Evolutionary conservation across 2,113 vertebrate genomes (phyloP), one percentile per base, ranked within the genome.

Genomic region (Mola mola): DNA sequence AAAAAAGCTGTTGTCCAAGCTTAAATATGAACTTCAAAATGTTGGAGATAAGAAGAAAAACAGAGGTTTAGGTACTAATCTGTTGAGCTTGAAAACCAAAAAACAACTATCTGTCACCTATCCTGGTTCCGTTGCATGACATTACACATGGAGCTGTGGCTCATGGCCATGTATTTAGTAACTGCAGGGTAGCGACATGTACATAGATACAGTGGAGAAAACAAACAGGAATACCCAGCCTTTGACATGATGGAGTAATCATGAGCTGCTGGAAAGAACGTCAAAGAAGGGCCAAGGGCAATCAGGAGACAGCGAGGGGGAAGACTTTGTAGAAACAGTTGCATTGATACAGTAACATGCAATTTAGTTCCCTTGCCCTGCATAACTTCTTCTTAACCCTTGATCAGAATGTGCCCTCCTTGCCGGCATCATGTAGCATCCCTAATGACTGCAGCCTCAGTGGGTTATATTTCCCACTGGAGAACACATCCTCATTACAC

Each of bases 181-280:
- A 83, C 44, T 29, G 78, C 44, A 62, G 62, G 77, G 67, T 64
- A 75, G 72, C 51, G 68, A 79, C 72, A 66, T 76, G 63, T 72
- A 73, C 90, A 72, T 90, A 63, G 88, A 90, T 83, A 90, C 88
- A 64, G 84, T 62, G 10, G 72, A 73, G 75, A 83, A 84, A 81
- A 89, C 84, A 91, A 90, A 90, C 85, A 88, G 82, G 70, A 83
- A 89, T 80, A 53, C 85, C 86, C 85, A 72, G 66, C 51, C 31
- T 72, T 77, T 78, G 60, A 79, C 88, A 78, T 49, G 76, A 78
- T 79, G 84, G 65, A 84, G 83, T 82, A 80, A 90, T 90, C 84
- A 73, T 73, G 75, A 81, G 75, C 40, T 60, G 66, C 55, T 73
- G 75, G 78, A 83, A 92, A 74, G 83, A 87, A 92, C 90, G 83